phyloP scores from a whole-genome alignment of 2,113 vertebrate genomes.

The Dipodomys ordii region DNA sequence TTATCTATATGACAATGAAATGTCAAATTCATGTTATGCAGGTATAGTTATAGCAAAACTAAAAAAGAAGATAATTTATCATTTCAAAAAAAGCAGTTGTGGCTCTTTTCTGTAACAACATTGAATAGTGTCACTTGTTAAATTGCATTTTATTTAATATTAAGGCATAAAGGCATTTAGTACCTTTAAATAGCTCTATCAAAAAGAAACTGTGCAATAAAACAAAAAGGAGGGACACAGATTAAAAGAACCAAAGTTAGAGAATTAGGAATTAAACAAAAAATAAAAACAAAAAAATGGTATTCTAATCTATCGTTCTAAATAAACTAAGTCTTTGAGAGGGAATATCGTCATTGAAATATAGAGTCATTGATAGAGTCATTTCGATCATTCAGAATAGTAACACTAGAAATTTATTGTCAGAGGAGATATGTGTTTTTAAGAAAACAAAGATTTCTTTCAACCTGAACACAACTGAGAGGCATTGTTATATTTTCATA shows the following conservation, averaged over 20 bases:
- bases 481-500: not conserved
- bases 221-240: not conserved
- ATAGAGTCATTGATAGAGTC: not conserved
- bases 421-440: not conserved
- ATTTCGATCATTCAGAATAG: not conserved
- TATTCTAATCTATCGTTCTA: not conserved
- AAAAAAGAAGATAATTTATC: constrained; percentile 11
- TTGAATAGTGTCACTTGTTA: not conserved
- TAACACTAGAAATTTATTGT: not conserved
- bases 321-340: not conserved
- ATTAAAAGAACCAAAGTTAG: constrained; percentile 23
- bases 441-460: not conserved
- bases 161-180: not conserved
- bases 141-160: not conserved
- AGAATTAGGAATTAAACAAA: not conserved
- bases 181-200: constrained; percentile 8
- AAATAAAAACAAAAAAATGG: not conserved
- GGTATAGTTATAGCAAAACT: not conserved
- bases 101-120: not conserved
- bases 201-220: not conserved
- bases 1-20: constrained; percentile 11
- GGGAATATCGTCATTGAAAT: not conserved
- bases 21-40: not conserved
- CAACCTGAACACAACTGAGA: not conserved
- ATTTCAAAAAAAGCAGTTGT: not conserved